Evolutionary conservation across 2,888 invertebrate genomes (phyloP).

Genomic region (Macropis europaea): DNA sequence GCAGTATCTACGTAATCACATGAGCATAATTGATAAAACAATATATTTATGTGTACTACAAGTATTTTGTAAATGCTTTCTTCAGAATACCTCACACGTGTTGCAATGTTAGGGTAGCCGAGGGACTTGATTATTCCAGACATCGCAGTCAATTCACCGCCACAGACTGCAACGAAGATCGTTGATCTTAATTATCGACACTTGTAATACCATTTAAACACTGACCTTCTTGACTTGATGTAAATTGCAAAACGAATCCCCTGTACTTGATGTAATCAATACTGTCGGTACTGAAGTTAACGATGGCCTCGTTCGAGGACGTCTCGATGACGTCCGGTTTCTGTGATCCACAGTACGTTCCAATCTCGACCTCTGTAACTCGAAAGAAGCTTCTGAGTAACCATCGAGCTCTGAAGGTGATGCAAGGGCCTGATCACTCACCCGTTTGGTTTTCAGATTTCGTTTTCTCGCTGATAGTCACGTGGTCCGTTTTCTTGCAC

Average conservation of each 20-base stretch:
- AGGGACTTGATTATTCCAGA: conserved; percentile 87
- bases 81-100: conserved; percentile 63
- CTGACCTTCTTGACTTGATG: conserved; percentile 80
- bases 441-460: conserved; percentile 50
- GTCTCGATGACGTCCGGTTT: conserved; percentile 78
- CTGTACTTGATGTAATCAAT: conserved; percentile 75
- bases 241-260: conserved; percentile 85
- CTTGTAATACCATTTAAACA: background rate
- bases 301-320: conserved; percentile 81
- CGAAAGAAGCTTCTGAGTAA: background rate
- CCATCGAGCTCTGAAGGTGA: background rate
- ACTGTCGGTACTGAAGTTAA: conserved; percentile 81
- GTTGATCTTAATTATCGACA: background rate
- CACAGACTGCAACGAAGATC: conserved; percentile 83
- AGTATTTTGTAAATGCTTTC: no score
- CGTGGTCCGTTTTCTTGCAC: conserved; percentile 77
- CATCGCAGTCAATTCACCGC: conserved; percentile 83
- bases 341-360: conserved; percentile 79
- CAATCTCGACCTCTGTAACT: conserved; percentile 59
- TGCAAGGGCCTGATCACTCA: conserved; percentile 12
- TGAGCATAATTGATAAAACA: background rate
- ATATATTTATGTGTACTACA: background rate
- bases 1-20: conserved; percentile 81
- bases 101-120: conserved; percentile 84
- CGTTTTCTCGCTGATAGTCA: conserved; percentile 74